Percentiles rank a stretch among this genome's conserved stretches.
Evolutionary conservation across 2,113 vertebrate species (phyloP).

Genomic region (Dissostichus mawsoni): DNA sequence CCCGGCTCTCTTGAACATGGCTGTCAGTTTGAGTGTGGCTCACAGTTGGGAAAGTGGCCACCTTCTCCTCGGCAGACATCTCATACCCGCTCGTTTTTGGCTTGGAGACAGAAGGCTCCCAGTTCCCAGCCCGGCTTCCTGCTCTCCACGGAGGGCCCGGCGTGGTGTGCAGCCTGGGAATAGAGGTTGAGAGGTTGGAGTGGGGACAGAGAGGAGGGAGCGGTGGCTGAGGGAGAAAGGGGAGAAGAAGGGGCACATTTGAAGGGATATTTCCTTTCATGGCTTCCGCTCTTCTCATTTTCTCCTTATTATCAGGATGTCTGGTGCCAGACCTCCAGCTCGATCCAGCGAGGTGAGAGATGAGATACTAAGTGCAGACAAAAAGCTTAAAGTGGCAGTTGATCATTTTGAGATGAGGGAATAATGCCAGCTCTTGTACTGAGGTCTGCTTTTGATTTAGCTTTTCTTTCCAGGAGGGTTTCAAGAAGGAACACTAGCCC

Average conservation of each 20-base stretch:
- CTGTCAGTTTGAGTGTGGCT: constrained; percentile 74
- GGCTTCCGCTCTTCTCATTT: constrained; percentile 76
- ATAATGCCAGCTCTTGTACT: constrained; percentile 22
- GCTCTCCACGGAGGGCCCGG: constrained; percentile 57
- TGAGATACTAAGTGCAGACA: constrained; percentile 69
- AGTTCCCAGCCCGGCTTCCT: constrained; percentile 63
- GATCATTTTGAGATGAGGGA: constrained; percentile 53
- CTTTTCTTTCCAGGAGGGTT: constrained; percentile 23
- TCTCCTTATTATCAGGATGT: constrained; percentile 74
- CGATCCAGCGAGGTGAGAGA: constrained; percentile 65
- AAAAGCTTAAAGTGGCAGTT: constrained; percentile 54
- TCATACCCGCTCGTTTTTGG: constrained; percentile 58
- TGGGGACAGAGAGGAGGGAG: constrained; percentile 55
- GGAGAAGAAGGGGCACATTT: constrained; percentile 50
- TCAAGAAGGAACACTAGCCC: constrained; percentile 38
- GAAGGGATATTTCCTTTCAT: constrained; percentile 78
- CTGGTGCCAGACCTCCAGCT: constrained; percentile 70
- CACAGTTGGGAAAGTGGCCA: constrained; percentile 60
- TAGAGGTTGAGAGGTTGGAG: constrained; percentile 56
- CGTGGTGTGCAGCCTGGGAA: constrained; percentile 61
- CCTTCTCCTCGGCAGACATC: constrained; percentile 57
- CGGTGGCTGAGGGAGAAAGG: constrained; percentile 15
- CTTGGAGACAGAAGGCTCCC: constrained; percentile 56
- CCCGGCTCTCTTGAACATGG: constrained; percentile 59
- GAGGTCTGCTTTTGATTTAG: constrained; percentile 58